Percentiles rank a stretch among this genome's conserved stretches.
These are phyloP conservation scores for Craniophora ligustri DNA, from an alignment of 2,888 invertebrate genomes.

Conservation along the genomic window DNA sequence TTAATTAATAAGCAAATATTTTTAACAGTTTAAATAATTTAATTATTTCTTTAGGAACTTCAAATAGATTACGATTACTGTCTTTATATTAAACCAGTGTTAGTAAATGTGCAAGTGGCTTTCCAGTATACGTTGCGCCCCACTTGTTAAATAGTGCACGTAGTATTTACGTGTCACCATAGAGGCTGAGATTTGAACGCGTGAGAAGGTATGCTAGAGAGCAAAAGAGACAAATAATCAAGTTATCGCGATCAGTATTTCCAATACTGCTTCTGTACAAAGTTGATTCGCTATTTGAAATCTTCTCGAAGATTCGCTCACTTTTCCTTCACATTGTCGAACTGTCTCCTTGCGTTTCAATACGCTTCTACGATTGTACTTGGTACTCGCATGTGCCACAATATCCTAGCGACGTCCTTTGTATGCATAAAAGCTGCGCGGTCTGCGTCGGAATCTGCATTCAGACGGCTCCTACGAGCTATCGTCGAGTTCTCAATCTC, in stretches of 20 bases:
- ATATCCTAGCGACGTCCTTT: conserved; percentile 57
- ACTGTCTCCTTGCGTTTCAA: conserved; percentile 22
- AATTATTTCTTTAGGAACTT: too few relatives aligned
- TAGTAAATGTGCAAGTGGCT: conserved; percentile 59
- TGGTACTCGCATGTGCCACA: conserved; percentile 28
- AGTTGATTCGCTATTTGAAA: conserved; percentile 13
- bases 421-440: conserved; percentile 67
- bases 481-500: conserved; percentile 45
- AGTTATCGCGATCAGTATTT: conserved; percentile 27
- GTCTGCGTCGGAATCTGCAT: conserved; percentile 58
- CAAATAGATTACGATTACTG: too few relatives aligned
- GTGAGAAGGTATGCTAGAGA: conserved; percentile 55
- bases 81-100: conserved; percentile 50
- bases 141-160: conserved; percentile 80
- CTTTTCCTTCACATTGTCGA: conserved; percentile 2
- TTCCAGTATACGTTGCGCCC: conserved; percentile 70
- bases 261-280: conserved; percentile 25
- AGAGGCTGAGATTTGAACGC: conserved; percentile 57
- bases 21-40: too few relatives aligned
- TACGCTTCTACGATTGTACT: conserved; percentile 29
- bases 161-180: conserved; percentile 78
- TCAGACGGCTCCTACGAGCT: conserved; percentile 47
- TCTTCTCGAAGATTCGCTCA: conserved; percentile 10
- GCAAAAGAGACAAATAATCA: conserved; percentile 47
- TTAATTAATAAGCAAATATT: too few relatives aligned